Percentiles rank a stretch among this genome's conserved stretches.
These are phyloP conservation scores for Antennarius maculatus DNA, from an alignment of 2,797 vertebrate species.

Conservation along the genomic window DNA sequence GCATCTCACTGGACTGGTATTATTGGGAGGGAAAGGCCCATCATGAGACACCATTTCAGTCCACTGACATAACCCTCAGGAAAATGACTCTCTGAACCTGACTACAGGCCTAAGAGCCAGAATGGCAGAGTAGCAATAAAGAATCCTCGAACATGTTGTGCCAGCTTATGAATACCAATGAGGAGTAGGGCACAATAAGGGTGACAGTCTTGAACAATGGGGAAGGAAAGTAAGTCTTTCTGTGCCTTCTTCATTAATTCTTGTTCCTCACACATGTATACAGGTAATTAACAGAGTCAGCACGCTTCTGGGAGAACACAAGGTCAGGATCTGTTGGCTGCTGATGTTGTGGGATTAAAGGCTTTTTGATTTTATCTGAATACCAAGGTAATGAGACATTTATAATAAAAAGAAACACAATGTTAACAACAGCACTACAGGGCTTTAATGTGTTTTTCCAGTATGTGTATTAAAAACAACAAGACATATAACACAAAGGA, in stretches of 20 bases:
- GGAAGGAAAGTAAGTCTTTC: constrained; percentile 46
- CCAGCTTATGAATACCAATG: constrained; percentile 76
- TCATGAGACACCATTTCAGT: constrained; percentile 64
- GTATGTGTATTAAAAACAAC: background rate
- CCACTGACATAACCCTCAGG: constrained; percentile 70
- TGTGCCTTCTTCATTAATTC: constrained; percentile 44
- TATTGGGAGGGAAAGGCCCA: constrained; percentile 45
- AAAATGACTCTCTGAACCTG: constrained; percentile 73
- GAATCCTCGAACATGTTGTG: constrained; percentile 52
- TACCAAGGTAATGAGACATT: background rate
- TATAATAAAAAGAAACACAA: background rate
- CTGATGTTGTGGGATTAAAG: background rate
- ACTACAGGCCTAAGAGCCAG: constrained; percentile 65
- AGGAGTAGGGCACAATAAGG: constrained; percentile 58
- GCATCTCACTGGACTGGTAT: constrained; percentile 24
- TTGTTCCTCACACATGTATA: constrained; percentile 31
- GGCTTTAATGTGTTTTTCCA: too few relatives aligned
- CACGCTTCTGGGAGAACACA: background rate
- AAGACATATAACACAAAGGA: background rate
- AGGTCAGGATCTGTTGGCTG: constrained; percentile 18
- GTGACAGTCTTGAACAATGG: constrained; percentile 62
- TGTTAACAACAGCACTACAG: background rate
- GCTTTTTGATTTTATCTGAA: background rate
- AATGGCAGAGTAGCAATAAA: constrained; percentile 72
- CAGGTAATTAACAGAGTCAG: constrained; percentile 34